Evolutionary conservation across 2,888 invertebrate genomes (phyloP), one percentile per base, ranked within the genome.

Genomic region (Plebejus melissa): DNA sequence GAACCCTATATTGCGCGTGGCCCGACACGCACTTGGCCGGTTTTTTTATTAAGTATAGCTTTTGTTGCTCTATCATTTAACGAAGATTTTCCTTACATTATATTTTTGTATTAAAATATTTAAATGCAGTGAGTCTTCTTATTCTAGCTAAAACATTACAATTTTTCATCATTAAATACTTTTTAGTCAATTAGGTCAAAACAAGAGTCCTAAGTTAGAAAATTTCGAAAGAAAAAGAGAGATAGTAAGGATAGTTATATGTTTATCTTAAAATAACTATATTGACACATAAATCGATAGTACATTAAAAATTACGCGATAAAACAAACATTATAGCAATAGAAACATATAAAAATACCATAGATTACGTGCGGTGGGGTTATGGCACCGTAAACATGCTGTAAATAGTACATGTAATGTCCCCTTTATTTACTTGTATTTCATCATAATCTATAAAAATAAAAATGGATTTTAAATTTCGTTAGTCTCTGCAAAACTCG

Each of bases 391-490:
- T 72, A 72, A 72, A 72, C 32, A 54, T 28, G 13, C 9, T 46
- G 46, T 50, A 72, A 72, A 72, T 72, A 72, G 54, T 54, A 11
- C 41, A n/a, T 82, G 71, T 80, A 78, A 80, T 79, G 69, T 80
- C 82, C 79, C 81, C 81, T 83, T 83, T 83, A 87, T 88, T 87
- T 28, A 60, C 22, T 65, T 65, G 32, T 65, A 65, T 65, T 36
- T 32, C 65, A 32, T 13, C 65, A 65, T n/a, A n/a, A 58, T 41
- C 41, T 46, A 46, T 58, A 58, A 7, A 58, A 58, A 54, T 54
- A 46, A 46, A 46, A 2, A 46, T 46, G 46, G 9, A 46, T 46
- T 46, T 46, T 41, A 41, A 46, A 46, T 46, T 41, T 41, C 0
- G 41, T 41, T 46, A 46, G 46, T 46, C 9, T 46, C 46, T 0